Evolutionary conservation across 2,888 invertebrate genomes (phyloP).

Genomic region (Drosophila helvetica): DNA sequence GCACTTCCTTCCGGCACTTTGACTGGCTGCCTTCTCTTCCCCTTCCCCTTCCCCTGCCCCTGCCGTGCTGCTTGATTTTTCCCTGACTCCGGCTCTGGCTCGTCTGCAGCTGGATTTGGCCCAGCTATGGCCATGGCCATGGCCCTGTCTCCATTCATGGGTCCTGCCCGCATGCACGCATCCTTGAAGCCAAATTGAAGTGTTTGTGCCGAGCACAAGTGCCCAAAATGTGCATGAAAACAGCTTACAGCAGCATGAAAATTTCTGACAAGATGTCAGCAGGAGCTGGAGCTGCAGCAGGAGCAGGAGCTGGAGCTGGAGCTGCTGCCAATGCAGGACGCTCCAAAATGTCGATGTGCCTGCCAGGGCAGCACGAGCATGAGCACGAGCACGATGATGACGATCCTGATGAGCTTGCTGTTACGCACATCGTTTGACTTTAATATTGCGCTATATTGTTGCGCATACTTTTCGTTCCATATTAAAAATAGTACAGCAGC

Average conservation of each 20-base stretch:
- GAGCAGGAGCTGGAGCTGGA: not conserved
- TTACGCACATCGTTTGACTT: conserved; percentile 68
- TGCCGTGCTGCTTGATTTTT: conserved; percentile 50
- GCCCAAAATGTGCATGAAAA: conserved; percentile 77
- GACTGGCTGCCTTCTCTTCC: conserved; percentile 33
- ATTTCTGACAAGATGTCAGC: conserved; percentile 58
- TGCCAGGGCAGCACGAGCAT: not conserved
- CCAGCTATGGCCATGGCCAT: conserved; percentile 13
- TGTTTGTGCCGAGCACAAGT: conserved; percentile 75
- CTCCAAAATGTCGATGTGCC: conserved; percentile 6
- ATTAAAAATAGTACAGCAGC: conserved; percentile 39
- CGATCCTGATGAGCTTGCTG: conserved; percentile 26
- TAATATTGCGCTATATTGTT: conserved; percentile 57
- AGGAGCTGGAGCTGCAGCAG: conserved; percentile 8
- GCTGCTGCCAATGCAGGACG: conserved; percentile 17
- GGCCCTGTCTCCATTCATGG: not conserved
- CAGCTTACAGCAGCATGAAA: conserved; percentile 75
- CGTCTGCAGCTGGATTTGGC: conserved; percentile 2
- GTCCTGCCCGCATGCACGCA: conserved; percentile 51
- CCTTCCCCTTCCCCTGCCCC: conserved; percentile 4
- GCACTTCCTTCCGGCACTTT: conserved; percentile 70
- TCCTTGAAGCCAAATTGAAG: conserved; percentile 76
- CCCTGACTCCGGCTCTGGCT: conserved; percentile 47
- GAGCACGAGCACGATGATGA: conserved; percentile 12
- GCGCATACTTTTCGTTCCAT: conserved; percentile 50